phyloP scores from a whole-genome alignment of 2,113 vertebrate species.

The Planiliza haematocheilus region DNA sequence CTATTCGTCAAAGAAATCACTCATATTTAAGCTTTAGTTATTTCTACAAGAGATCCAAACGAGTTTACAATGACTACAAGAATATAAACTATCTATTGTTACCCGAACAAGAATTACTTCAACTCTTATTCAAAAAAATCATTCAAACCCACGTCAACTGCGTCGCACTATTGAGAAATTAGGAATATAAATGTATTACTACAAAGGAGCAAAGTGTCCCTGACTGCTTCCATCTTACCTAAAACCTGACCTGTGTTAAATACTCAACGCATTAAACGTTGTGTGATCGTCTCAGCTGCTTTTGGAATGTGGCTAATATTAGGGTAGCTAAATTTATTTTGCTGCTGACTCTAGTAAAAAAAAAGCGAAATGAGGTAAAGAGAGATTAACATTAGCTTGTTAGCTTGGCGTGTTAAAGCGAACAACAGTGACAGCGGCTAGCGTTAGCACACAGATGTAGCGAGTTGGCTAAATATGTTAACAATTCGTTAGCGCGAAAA shows the following conservation, averaged over 20 bases:
- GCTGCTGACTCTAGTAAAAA: slow-evolving; percentile 20
- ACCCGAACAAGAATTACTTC: too few species aligned
- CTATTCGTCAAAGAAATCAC: background rate
- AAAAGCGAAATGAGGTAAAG: slow-evolving; percentile 28
- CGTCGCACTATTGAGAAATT: too few species aligned
- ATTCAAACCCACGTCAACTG: too few species aligned
- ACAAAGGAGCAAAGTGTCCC: too few species aligned
- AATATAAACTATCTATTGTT: too few species aligned
- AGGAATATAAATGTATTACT: too few species aligned
- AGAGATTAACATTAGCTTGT: slow-evolving; percentile 31
- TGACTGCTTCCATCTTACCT: too few species aligned
- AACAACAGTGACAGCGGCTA: slow-evolving; percentile 52
- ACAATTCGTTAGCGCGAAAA: background rate
- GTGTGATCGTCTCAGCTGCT: background rate
- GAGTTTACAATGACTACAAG: too few species aligned
- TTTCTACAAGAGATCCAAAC: too few species aligned
- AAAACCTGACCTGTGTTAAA: background rate
- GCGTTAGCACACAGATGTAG: slow-evolving; percentile 29
- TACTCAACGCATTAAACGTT: background rate
- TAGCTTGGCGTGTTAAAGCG: slow-evolving; percentile 29
- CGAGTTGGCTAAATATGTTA: slow-evolving; percentile 36
- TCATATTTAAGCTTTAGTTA: background rate
- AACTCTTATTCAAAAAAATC: too few species aligned
- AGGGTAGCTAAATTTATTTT: slow-evolving; percentile 16
- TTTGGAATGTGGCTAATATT: slow-evolving; percentile 6